Conservation (phyloP, 2,113 vertebrate genomes). For the Vimba vimba region DNA sequence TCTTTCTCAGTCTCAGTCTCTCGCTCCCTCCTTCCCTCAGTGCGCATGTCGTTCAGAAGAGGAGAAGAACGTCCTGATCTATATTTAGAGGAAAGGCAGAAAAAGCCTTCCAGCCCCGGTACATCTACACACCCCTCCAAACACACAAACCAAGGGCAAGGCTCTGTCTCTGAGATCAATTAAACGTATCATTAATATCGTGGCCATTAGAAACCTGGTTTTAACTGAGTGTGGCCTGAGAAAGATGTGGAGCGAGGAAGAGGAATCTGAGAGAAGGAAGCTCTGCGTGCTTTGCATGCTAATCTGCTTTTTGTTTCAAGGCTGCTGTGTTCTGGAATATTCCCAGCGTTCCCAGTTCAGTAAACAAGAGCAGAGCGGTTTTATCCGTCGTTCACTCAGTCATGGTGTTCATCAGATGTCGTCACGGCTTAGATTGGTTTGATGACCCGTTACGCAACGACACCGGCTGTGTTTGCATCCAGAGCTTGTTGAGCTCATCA, state of each 20-base stretch:
- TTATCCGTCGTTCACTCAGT: neutral
- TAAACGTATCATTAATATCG: conserved; percentile 66
- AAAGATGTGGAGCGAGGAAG: neutral
- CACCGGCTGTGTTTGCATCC: neutral
- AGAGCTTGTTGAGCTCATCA: neutral
- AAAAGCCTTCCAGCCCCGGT: conserved; percentile 41
- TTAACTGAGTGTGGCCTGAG: neutral
- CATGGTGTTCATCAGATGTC: conserved; percentile 21
- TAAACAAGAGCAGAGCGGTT: neutral
- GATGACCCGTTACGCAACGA: conserved; percentile 11
- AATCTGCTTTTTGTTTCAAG: conserved; percentile 70
- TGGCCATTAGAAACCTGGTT: conserved; percentile 52
- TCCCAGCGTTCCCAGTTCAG: conserved; percentile 31
- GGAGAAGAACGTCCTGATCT: conserved; percentile 66
- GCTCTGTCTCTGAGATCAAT: neutral
- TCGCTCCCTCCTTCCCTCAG: conserved; percentile 19
- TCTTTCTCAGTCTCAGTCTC: conserved; percentile 30
- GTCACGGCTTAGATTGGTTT: neutral
- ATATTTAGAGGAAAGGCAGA: conserved; percentile 75
- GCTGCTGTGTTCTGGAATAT: conserved; percentile 30
- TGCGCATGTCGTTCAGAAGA: conserved; percentile 66
- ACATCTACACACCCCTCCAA: neutral
- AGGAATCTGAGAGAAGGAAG: conserved; percentile 52
- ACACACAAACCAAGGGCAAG: neutral
- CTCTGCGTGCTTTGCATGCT: conserved; percentile 71